Conservation (phyloP, 2,888 invertebrate species). For the Microdon myrmicae region DNA sequence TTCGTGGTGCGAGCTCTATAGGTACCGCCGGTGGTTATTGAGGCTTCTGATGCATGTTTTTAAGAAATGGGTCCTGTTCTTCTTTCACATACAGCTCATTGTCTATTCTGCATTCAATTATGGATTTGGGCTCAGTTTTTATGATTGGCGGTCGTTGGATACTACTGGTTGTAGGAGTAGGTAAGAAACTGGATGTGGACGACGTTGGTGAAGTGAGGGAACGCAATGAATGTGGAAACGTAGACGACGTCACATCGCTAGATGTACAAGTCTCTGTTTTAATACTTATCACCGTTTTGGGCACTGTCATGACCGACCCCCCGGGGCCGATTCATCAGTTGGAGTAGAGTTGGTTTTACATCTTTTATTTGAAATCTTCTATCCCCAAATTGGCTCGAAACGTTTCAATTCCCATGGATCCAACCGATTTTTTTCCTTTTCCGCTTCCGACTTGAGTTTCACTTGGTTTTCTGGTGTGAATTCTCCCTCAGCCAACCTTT, state of each 20-base stretch:
- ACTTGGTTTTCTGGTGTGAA: constrained; percentile 96
- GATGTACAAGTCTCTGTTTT: constrained; percentile 39
- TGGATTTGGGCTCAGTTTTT: constrained; percentile 49
- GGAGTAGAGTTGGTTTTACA: constrained; percentile 34
- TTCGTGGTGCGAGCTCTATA: constrained; percentile 24
- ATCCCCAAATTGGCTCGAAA: constrained; percentile 96
- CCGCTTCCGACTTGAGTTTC: constrained; percentile 90
- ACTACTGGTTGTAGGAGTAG: constrained; percentile 24
- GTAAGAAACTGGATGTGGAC: constrained; percentile 26
- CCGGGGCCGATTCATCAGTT: constrained; percentile 25
- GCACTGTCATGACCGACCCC: no score
- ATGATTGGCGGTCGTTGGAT: constrained; percentile 44
- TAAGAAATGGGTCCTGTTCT: constrained; percentile 30
- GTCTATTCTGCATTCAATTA: constrained; percentile 51
- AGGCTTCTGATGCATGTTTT: constrained; percentile 3
- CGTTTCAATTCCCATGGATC: constrained; percentile 98
- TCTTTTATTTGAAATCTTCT: constrained; percentile 68
- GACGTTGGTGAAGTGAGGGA: constrained; percentile 28
- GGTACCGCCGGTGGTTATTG: constrained; percentile 7
- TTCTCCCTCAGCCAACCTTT: constrained; percentile 91
- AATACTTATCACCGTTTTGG: constrained; percentile 11
- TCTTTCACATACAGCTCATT: constrained; percentile 37
- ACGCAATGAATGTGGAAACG: constrained; percentile 36
- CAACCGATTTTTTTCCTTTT: constrained; percentile 89
- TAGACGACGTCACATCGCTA: constrained; percentile 40